Evolutionary conservation across 1,140 invertebrate genomes (phyloP), one percentile per base, ranked within the genome.

Genomic region (Battus philenor): DNA sequence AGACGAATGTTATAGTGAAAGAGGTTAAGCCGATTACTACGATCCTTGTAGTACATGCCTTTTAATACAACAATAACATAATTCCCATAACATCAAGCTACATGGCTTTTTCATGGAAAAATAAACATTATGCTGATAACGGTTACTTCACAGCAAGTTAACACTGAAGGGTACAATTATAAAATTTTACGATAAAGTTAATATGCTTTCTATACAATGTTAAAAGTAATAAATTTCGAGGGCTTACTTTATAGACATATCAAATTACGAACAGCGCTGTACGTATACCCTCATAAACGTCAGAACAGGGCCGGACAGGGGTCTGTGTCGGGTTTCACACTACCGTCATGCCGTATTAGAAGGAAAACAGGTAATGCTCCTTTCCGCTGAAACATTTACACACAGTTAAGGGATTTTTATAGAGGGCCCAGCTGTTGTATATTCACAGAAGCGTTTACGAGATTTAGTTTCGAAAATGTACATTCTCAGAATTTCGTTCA

Each of bases 211-310:
- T 27, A 16, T 26, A 26, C 36, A 41, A 41, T 41, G 36, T 41
- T 41, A 13, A 17, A 41, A 12, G 36, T 26, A 41, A 41, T 41
- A 64, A 61, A 64, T 58, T 61, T 47, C 48, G 39, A 39, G 49
- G 44, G 49, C 52, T 61, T 60, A 54, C 52, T 65, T 59, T 64
- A 61, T 58, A 27, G 24, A 27, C 24, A 64, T 61, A 77, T 77
- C 61, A 59, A 67, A 68, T 77, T 68, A 72, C 68, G 29, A 48
- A 50, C 49, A 33, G 46, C 50, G 33, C 44, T 56, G 54, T 63
- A 59, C 49, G 50, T 54, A 44, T 49, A 75, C 74, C 71, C 74
- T 78, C 68, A 74, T 77, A 77, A 77, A 73, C 68, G 69, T 74
- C 73, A 77, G 54, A 65, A 51, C 44, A 56, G 46, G 30, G 54